phyloP scores from a whole-genome alignment of 2,888 invertebrate genomes.

The Platycheirus rosarum region DNA sequence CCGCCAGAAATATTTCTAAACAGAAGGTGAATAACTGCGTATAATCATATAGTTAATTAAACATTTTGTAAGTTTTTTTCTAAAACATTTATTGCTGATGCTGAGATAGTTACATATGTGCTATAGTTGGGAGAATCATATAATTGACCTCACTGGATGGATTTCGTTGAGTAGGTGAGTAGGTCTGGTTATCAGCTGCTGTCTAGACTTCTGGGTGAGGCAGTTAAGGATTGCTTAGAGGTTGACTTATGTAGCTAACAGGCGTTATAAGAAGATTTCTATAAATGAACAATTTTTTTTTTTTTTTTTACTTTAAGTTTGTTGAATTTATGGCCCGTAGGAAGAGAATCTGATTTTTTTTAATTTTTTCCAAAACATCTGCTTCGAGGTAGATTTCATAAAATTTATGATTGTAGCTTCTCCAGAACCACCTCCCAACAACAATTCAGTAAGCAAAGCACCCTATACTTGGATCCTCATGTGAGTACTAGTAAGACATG shows the following conservation, averaged over 20 bases:
- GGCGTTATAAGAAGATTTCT: background rate
- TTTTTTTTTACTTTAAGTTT: no score
- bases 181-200: slow-evolving; percentile 36
- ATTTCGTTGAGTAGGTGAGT: slow-evolving; percentile 6
- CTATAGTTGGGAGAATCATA: background rate
- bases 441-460: no score
- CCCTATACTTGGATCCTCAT: no score
- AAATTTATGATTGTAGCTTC: no score
- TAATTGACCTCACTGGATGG: slow-evolving; percentile 54
- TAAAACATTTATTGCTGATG: slow-evolving; percentile 10
- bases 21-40: slow-evolving; percentile 66
- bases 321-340: no score
- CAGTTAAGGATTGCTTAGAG: background rate
- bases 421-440: no score
- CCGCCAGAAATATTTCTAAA: slow-evolving; percentile 38
- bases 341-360: no score
- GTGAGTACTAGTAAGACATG: no score
- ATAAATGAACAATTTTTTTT: no score
- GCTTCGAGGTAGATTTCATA: no score
- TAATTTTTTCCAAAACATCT: no score
- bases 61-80: slow-evolving; percentile 32
- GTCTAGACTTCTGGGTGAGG: slow-evolving; percentile 48
- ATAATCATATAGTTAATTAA: slow-evolving; percentile 40
- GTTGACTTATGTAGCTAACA: background rate
- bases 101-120: slow-evolving; percentile 8